These are phyloP conservation scores for Odontesthes bonariensis DNA, from an alignment of 2,113 vertebrate species.

Conservation along the genomic window DNA sequence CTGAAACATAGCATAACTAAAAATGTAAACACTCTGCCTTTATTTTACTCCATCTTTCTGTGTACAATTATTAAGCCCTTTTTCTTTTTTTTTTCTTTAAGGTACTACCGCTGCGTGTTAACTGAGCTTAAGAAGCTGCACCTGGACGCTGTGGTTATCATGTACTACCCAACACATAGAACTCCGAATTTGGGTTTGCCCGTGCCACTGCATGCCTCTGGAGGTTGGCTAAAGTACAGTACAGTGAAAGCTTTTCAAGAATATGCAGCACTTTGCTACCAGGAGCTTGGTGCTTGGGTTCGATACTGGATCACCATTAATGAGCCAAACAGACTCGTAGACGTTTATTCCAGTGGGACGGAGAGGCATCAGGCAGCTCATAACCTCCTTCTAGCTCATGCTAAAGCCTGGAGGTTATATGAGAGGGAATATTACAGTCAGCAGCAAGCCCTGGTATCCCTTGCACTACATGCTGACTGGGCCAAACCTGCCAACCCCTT, in stretches of 20 bases:
- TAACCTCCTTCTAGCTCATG: constrained; percentile 90
- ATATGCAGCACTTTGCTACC: constrained; percentile 90
- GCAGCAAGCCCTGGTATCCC: constrained; percentile 85
- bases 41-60: background rate
- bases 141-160: constrained; percentile 85
- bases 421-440: constrained; percentile 74
- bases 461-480: constrained; percentile 94
- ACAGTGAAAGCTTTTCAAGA: constrained; percentile 86
- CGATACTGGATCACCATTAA: constrained; percentile 95
- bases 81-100: constrained; percentile 42
- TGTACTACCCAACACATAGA: constrained; percentile 90
- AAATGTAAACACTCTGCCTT: background rate
- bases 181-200: constrained; percentile 86
- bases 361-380: constrained; percentile 87
- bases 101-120: constrained; percentile 91
- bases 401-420: constrained; percentile 89
- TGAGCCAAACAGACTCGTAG: constrained; percentile 90
- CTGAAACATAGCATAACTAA: background rate
- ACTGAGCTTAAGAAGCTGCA: constrained; percentile 85
- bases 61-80: background rate
- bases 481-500: constrained; percentile 93
- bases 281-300: constrained; percentile 88
- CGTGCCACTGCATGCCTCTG: constrained; percentile 74
- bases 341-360: constrained; percentile 81
- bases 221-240: constrained; percentile 91